Base-by-base conservation (phyloP, 1,140 invertebrate genomes). In the Centruroides sculpturatus region DNA sequence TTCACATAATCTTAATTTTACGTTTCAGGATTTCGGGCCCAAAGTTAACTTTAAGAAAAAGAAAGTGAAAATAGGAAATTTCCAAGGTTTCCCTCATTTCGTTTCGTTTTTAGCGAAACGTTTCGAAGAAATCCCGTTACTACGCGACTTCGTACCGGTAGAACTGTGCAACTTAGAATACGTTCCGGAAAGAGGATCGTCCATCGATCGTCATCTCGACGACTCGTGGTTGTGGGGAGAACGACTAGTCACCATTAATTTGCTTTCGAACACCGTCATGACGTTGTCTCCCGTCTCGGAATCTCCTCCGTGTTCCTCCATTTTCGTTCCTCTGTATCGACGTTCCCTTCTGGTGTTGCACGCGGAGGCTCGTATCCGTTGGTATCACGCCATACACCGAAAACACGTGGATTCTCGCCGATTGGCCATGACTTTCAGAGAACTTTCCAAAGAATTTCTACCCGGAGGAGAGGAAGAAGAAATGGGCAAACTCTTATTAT, bases 171-270 rank as follows among this genome's bases (percentile, higher is more conserved):
- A 92, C 62, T 78, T 99, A 61, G 95, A 98, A 71, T 99, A 99
- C 76, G 81, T 85, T 61, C 82, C 86, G 6, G 74, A 78, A 67
- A 82, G 87, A 70, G 93, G 92, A 8, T 87, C 94, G 7, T 89
- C 87, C 1, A 99, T 99, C 69, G 95, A 98, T 76, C 89, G 93
- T 1, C 96, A 99, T 72, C 87, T 98, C 66, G 96, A 99, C 76
- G 94, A 99, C 71, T 92, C 89, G 71, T 99, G 96, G 96, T 83
- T 99, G 50, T 99, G 96, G 96, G 96, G 96, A 36, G 92, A 98
- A 75, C 81, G 95, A 63, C 86, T 99, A 35, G 85, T 98, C 4
- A 98, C 92, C 3, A 80, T 97, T 0, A 97, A 95, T 73, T 79
- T 95, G 61, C 71, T 88, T 12, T 83, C 85, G 7, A 83, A 92